Conservation (phyloP, 2,888 invertebrate species). For the Amblyjoppa proteus region DNA sequence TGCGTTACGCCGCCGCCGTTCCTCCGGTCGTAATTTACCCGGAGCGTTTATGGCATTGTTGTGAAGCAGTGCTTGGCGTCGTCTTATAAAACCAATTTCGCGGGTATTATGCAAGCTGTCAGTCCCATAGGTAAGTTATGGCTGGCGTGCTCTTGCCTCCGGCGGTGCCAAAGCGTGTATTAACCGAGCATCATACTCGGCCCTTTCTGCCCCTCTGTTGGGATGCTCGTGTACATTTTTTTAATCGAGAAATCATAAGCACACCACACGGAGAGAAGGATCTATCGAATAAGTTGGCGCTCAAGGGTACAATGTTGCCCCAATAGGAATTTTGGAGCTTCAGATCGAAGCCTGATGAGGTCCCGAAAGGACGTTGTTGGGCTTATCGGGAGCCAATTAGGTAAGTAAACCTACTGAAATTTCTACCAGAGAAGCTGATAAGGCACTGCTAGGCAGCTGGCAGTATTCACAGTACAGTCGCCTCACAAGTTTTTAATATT, state of each 20-base stretch:
- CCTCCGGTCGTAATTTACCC: conserved; percentile 82
- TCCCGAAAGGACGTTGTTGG: too few relatives aligned
- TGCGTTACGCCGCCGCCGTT: conserved; percentile 52
- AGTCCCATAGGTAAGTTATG: conserved; percentile 83
- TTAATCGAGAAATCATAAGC: conserved; percentile 55
- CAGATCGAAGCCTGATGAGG: too few relatives aligned
- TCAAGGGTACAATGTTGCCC: too few relatives aligned
- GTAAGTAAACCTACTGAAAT: too few relatives aligned
- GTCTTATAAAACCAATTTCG: conserved; percentile 84
- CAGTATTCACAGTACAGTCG: too few relatives aligned
- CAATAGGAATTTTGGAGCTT: too few relatives aligned
- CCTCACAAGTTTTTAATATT: too few relatives aligned
- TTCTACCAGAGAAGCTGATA: too few relatives aligned
- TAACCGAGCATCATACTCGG: conserved; percentile 23
- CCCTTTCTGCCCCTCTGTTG: background rate
- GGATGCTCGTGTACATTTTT: background rate
- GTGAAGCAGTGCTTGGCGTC: conserved; percentile 81
- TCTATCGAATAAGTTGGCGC: background rate
- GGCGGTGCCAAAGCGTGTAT: conserved; percentile 23
- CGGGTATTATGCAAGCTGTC: conserved; percentile 84
- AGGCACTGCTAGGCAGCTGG: too few relatives aligned
- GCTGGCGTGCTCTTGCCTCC: conserved; percentile 72
- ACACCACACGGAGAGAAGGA: background rate
- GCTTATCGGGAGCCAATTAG: too few relatives aligned
- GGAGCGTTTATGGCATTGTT: conserved; percentile 84